These are phyloP conservation scores for Sebastes goodei DNA, from an alignment of 2,797 vertebrate genomes.

Conservation along the genomic window DNA sequence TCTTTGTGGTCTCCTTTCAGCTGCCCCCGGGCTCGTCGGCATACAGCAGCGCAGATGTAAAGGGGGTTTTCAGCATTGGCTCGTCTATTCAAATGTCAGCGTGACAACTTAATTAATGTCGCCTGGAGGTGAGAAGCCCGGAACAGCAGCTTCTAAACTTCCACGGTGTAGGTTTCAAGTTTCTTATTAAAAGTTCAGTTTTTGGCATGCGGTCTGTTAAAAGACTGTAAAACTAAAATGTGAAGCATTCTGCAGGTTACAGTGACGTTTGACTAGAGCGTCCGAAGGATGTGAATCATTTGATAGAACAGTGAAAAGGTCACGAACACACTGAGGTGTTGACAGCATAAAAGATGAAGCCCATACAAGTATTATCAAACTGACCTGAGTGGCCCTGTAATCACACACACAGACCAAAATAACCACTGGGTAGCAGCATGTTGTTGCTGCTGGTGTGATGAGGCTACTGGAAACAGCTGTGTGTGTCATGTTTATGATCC, in stretches of 20 bases:
- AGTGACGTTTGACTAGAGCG: background rate
- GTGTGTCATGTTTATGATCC: background rate
- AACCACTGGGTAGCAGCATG: conserved; percentile 40
- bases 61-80: background rate
- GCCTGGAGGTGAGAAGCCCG: conserved; percentile 49
- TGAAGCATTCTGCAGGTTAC: background rate
- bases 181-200: background rate
- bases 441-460: background rate
- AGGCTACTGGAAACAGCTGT: conserved; percentile 12
- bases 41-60: conserved; percentile 1
- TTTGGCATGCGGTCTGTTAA: background rate
- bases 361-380: conserved; percentile 39
- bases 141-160: conserved; percentile 2
- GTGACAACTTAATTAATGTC: conserved; percentile 43
- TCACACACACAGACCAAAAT: conserved; percentile 66
- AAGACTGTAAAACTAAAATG: background rate
- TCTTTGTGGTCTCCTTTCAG: conserved; percentile 23
- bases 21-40: conserved; percentile 35
- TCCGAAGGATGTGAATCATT: conserved; percentile 17
- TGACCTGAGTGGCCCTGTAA: conserved; percentile 45
- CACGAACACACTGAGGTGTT: conserved; percentile 37
- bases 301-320: conserved; percentile 45
- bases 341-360: conserved; percentile 53
- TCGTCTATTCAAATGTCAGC: conserved; percentile 46
- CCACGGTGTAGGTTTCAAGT: background rate